phyloP scores from a whole-genome alignment of 2,113 vertebrate genomes.

The Ictalurus punctatus region DNA sequence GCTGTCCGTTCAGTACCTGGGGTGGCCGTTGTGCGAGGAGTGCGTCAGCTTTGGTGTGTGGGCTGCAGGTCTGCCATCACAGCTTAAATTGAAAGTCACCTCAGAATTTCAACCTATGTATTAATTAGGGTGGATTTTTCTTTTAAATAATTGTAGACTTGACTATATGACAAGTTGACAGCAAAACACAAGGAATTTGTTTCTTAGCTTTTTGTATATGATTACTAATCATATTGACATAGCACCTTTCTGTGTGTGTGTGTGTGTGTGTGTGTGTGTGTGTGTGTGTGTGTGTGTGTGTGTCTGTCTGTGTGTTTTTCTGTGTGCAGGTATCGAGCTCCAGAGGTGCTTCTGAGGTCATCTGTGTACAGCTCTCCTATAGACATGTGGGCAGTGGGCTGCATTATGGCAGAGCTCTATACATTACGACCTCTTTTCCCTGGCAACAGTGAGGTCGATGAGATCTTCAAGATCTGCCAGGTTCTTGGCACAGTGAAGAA shows the following conservation, averaged over 20 bases:
- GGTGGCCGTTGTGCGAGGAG: no score
- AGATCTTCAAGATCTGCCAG: slow-evolving; percentile 99
- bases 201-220: not conserved
- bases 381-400: slow-evolving; percentile 96
- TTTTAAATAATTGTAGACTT: not conserved
- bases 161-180: not conserved
- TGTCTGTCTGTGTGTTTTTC: not conserved
- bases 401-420: slow-evolving; percentile 97
- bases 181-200: not conserved
- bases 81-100: not conserved
- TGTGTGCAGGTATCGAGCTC: slow-evolving; percentile 88
- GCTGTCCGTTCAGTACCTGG: no score
- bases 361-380: slow-evolving; percentile 92
- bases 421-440: slow-evolving; percentile 94
- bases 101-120: not conserved
- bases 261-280: slow-evolving; percentile 9
- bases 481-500: slow-evolving; percentile 95
- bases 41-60: no score
- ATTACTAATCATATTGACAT: not conserved
- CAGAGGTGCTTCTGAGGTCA: slow-evolving; percentile 92
- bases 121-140: not conserved
- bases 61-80: no score
- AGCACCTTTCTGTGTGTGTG: not conserved
- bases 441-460: slow-evolving; percentile 96
- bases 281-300: not conserved